phyloP scores from a whole-genome alignment of 2,797 vertebrate genomes.

The Apodemus agrarius region DNA sequence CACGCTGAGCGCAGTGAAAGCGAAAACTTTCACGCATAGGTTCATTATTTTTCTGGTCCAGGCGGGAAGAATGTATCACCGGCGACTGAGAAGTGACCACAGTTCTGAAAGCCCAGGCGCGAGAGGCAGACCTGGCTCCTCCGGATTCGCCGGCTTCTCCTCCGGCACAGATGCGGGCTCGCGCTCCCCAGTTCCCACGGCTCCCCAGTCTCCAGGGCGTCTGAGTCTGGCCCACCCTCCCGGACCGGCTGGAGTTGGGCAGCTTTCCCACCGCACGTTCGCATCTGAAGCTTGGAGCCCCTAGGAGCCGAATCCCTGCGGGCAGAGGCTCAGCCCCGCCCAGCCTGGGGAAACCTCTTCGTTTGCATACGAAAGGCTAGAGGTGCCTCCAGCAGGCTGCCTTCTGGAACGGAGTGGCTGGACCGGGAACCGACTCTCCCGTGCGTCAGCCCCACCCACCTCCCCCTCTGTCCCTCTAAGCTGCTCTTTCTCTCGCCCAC shows the following conservation, averaged over 20 bases:
- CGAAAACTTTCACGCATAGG: constrained; percentile 70
- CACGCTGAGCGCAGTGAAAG: constrained; percentile 56
- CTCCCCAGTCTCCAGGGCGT: neutral
- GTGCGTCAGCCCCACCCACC: neutral
- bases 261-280: neutral
- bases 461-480: neutral
- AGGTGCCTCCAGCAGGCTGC: constrained; percentile 11
- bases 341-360: constrained; percentile 1
- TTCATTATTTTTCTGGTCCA: constrained; percentile 72
- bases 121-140: neutral
- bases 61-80: neutral
- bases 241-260: neutral
- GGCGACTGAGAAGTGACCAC: neutral
- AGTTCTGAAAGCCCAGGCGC: neutral
- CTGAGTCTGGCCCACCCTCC: neutral
- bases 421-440: neutral
- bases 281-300: neutral
- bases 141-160: neutral
- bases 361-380: constrained; percentile 68
- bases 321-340: neutral
- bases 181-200: neutral
- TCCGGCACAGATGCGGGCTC: neutral
- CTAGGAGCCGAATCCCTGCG: neutral
- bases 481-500: neutral
- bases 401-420: neutral